A percentile compares a stretch with the other conserved stretches of the same genome.
These are phyloP conservation scores for Dasyprocta punctata DNA, from an alignment of 2,113 vertebrate genomes.

Conservation along the genomic window DNA sequence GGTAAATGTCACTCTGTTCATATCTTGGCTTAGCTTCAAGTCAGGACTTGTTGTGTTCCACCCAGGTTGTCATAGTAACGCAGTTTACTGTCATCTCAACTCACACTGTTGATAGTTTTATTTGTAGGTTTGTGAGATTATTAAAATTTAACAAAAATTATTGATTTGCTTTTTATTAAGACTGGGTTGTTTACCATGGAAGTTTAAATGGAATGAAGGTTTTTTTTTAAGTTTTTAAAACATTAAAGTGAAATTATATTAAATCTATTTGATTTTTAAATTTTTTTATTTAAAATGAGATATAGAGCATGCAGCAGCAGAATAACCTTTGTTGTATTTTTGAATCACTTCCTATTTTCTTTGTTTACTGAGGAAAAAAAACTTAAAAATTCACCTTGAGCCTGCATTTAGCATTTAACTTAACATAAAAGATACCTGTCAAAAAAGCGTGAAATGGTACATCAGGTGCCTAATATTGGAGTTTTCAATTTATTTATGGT, in stretches of 20 bases:
- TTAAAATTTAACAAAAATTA: conserved; percentile 93
- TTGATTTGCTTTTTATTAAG: conserved; percentile 91
- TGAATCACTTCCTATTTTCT: conserved; percentile 84
- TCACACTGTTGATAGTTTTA: conserved; percentile 88
- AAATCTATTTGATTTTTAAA: conserved; percentile 64
- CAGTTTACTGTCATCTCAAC: conserved; percentile 88
- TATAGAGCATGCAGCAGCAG: conserved; percentile 71
- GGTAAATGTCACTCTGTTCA: conserved; percentile 89
- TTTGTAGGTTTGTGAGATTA: conserved; percentile 90
- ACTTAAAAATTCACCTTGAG: conserved; percentile 83
- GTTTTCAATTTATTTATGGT: conserved; percentile 85
- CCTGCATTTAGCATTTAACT: conserved; percentile 85
- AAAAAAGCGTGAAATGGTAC: conserved; percentile 84
- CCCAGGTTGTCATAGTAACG: conserved; percentile 90
- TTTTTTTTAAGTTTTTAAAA: conserved; percentile 65
- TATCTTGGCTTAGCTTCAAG: conserved; percentile 86
- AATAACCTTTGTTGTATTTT: conserved; percentile 79
- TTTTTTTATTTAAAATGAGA: conserved; percentile 77
- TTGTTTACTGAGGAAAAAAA: conserved; percentile 78
- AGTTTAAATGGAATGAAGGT: conserved; percentile 82
- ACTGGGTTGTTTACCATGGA: conserved; percentile 83
- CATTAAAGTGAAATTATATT: conserved; percentile 73
- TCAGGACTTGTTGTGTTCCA: conserved; percentile 86
- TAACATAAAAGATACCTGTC: conserved; percentile 86
- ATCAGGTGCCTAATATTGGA: conserved; percentile 83